Base-by-base conservation (phyloP, 2,888 invertebrate genomes). In the Ophonus ardosiacus region DNA sequence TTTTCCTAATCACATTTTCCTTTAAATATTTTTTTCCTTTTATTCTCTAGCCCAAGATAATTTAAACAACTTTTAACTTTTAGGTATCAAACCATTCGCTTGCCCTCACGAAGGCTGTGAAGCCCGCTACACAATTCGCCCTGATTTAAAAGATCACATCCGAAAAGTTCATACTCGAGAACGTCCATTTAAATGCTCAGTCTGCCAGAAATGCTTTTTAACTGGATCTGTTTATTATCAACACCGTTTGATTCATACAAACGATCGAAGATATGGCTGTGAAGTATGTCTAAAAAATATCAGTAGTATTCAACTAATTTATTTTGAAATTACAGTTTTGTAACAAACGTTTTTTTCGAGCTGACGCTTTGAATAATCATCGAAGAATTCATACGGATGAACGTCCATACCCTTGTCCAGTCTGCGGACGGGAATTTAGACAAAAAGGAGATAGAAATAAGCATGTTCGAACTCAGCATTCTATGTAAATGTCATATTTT, bases 141-240 rank as follows among this genome's bases (percentile, higher is more conserved):
- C 94, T 0, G 94, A 94, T 88, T 89, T 94, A 21, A 94, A 94
- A 85, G 94, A 94, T 88, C 94, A 94, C 86, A 94, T 94, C 15
- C 91, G 94, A 21, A 94, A 94, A 88, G 94, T 94, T 24, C 94
- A 94, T 86, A 94, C 94, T 0, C 92, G 94, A n/a, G 94, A 94
- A 88, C 90, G 94, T 0, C 94, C 94, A 0, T 94, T 93, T 87
- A 94, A 94, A 86, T 94, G 94, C 86, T 90, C 92, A 40, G 93
- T 94, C 7, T 94, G 94, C 87, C 92, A 93, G 74, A 94, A 94
- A 88, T 93, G 94, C 17, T 94, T 94, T 87, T 89, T 94, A 2
- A 94, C 94, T 0, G 94, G 94, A 0, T 94, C 94, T 0, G 94
- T 94, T 7, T 94, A 93, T 87, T 94, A 94, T 88, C 94, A 94